Evolutionary conservation across 2,113 vertebrate species (phyloP).

Genomic region (Macrotis lagotis): DNA sequence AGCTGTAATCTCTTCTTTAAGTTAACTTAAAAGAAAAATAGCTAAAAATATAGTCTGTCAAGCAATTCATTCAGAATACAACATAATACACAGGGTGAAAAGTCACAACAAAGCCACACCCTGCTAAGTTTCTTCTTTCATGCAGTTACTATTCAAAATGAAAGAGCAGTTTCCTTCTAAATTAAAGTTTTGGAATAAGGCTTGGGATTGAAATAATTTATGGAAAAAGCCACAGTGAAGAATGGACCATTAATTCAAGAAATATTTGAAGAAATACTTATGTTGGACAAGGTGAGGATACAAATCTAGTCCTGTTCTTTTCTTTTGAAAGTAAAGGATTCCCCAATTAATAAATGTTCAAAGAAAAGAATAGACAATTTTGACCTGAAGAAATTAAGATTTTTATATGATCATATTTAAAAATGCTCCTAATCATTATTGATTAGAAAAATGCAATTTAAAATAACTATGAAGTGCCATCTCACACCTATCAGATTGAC

Average conservation of each 20-base stretch:
- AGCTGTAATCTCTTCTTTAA: background rate
- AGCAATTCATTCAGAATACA: background rate
- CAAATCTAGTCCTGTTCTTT: background rate
- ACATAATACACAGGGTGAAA: background rate
- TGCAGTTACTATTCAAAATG: background rate
- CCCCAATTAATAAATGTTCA: no score
- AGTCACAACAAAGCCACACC: background rate
- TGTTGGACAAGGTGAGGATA: background rate
- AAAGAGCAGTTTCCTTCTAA: rapidly evolving
- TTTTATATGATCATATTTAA: no score
- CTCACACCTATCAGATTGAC: no score
- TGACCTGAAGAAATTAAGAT: no score
- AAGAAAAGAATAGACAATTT: no score
- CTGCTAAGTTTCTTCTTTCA: no score
- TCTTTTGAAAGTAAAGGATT: background rate
- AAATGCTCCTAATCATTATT: no score
- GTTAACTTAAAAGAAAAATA: background rate
- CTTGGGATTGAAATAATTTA: background rate
- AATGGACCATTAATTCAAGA: background rate
- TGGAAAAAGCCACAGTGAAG: background rate
- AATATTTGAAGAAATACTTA: background rate
- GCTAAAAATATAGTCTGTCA: background rate
- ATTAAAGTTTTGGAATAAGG: rapidly evolving
- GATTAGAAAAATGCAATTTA: no score
- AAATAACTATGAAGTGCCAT: no score